These are phyloP conservation scores for Mycetomoellerius zeteki DNA, from an alignment of 1,140 invertebrate species.

Conservation along the genomic window DNA sequence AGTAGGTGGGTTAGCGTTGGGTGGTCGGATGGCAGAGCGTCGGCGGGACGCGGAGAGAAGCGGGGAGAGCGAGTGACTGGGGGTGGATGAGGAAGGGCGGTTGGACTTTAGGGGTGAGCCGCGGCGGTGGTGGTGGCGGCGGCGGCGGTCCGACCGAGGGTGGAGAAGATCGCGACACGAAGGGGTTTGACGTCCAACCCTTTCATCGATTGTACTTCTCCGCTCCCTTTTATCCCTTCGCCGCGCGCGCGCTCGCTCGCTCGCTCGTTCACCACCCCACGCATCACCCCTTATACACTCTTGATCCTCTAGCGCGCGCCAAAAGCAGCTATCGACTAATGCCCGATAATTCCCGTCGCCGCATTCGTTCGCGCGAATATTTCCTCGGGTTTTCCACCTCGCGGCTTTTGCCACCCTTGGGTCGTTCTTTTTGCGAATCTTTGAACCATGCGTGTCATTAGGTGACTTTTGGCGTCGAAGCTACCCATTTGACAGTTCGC, in stretches of 20 bases:
- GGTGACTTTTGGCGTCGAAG: background rate
- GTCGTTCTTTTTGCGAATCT: constrained; percentile 74
- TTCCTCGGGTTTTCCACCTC: constrained; percentile 74
- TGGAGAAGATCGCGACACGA: constrained; percentile 83
- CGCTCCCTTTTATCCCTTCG: constrained; percentile 83
- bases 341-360: constrained; percentile 80
- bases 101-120: constrained; percentile 75
- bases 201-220: constrained; percentile 86
- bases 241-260: constrained; percentile 63
- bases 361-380: constrained; percentile 78
- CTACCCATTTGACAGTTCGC: background rate
- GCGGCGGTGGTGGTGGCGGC: constrained; percentile 37
- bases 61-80: constrained; percentile 69
- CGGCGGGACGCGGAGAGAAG: constrained; percentile 66
- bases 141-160: constrained; percentile 74
- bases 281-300: constrained; percentile 65
- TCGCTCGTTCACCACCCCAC: constrained; percentile 64
- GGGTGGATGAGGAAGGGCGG: constrained; percentile 69
- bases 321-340: constrained; percentile 83
- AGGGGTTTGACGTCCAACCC: constrained; percentile 86
- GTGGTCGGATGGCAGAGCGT: constrained; percentile 76
- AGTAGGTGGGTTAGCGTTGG: constrained; percentile 75
- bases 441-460: constrained; percentile 52
- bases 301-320: constrained; percentile 65
- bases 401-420: constrained; percentile 69